Conservation (phyloP, 2,888 invertebrate species). For the Polietes domitor region DNA sequence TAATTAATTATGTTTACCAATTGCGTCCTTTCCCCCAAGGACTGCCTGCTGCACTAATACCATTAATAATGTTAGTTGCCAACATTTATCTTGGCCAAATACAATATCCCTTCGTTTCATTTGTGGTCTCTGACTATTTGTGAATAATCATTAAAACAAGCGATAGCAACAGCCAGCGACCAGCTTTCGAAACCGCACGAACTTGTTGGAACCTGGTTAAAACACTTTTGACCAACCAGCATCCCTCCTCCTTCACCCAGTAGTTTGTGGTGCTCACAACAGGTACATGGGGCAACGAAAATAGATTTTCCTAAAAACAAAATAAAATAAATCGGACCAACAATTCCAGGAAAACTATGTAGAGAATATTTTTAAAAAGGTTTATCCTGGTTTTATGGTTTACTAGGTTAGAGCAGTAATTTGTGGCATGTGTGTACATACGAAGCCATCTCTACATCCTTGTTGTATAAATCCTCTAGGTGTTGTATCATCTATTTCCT, state of each 20-base stretch:
- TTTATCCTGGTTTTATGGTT: neutral
- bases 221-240: neutral
- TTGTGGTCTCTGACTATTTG: neutral
- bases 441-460: too few relatives aligned
- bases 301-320: too few relatives aligned
- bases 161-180: neutral
- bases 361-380: neutral
- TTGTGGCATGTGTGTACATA: neutral
- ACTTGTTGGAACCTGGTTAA: neutral
- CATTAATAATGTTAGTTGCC: too few relatives aligned
- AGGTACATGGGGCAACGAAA: neutral
- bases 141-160: neutral
- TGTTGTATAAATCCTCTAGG: too few relatives aligned
- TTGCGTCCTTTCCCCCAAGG: too few relatives aligned
- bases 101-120: neutral
- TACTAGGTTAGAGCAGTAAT: neutral
- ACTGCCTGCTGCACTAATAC: too few relatives aligned
- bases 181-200: neutral
- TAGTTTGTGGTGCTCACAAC: neutral
- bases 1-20: too few relatives aligned
- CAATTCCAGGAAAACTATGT: neutral
- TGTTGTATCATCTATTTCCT: too few relatives aligned
- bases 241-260: neutral
- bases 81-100: too few relatives aligned
- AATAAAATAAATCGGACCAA: neutral